These are phyloP conservation scores for Aquatica leii DNA, from an alignment of 2,888 invertebrate species.

Conservation along the genomic window DNA sequence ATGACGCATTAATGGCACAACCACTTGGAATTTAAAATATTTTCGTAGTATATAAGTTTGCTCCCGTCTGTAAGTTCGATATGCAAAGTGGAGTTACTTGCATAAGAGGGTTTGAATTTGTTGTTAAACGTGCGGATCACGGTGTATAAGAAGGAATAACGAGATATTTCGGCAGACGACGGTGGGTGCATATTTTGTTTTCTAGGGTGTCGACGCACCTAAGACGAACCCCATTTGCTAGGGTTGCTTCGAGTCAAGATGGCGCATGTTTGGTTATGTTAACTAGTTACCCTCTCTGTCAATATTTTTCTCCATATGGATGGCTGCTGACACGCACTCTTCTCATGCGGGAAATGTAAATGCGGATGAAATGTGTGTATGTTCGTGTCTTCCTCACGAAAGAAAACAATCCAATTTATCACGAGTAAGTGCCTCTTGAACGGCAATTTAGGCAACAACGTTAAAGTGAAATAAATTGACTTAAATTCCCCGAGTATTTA, in stretches of 20 bases:
- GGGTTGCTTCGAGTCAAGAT: slow-evolving; percentile 48
- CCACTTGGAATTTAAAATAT: slow-evolving; percentile 28
- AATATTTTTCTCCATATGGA: slow-evolving; percentile 50
- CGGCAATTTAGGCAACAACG: slow-evolving; percentile 29
- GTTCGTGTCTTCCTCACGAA: slow-evolving; percentile 34
- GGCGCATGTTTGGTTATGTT: slow-evolving; percentile 54
- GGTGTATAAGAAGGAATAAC: slow-evolving; percentile 19
- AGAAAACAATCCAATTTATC: slow-evolving; percentile 38
- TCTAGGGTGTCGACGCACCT: slow-evolving; percentile 42
- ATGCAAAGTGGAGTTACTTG: slow-evolving; percentile 16
- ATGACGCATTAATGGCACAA: slow-evolving; percentile 32
- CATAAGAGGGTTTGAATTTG: slow-evolving; percentile 10
- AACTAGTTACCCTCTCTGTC: slow-evolving; percentile 51
- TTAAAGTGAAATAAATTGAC: slow-evolving; percentile 28
- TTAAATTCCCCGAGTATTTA: slow-evolving; percentile 18
- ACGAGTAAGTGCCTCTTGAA: slow-evolving; percentile 31
- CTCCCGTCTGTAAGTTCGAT: slow-evolving; percentile 1
- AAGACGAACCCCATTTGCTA: slow-evolving; percentile 46
- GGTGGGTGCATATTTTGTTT: slow-evolving; percentile 37
- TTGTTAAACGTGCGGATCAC: slow-evolving; percentile 19
- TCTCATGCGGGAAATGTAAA: slow-evolving; percentile 42
- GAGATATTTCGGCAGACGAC: slow-evolving; percentile 28
- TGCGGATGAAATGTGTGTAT: slow-evolving; percentile 36
- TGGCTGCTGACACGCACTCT: slow-evolving; percentile 43
- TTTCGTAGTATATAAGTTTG: background rate